Evolutionary conservation across 2,113 vertebrate species (phyloP).

Genomic region (Hystrix brachyura): DNA sequence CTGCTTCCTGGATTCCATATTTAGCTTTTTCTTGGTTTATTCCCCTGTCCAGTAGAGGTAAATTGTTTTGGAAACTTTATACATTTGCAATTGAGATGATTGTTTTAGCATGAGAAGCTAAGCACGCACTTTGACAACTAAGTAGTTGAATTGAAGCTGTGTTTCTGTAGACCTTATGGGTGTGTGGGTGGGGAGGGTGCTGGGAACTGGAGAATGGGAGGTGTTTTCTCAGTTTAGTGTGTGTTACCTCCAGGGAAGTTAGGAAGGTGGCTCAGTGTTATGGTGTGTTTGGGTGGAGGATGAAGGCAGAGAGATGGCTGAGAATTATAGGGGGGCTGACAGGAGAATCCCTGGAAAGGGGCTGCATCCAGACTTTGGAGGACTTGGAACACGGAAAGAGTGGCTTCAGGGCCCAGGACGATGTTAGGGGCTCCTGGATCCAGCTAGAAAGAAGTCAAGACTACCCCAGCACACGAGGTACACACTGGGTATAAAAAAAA

Average conservation of each 20-base stretch:
- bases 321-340: not conserved
- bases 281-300: not conserved
- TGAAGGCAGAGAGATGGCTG: not conserved
- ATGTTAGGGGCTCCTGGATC: not conserved
- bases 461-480: not conserved
- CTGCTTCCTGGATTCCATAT: conserved; percentile 44
- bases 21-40: conserved; percentile 53
- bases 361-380: not conserved
- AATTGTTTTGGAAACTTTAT: conserved; percentile 27
- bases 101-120: conserved; percentile 57
- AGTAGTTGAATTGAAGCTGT: not conserved
- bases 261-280: not conserved
- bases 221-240: not conserved
- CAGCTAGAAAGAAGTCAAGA: not conserved
- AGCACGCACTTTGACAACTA: conserved; percentile 30
- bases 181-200: not conserved
- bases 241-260: not conserved
- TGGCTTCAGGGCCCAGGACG: not conserved
- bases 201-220: not conserved
- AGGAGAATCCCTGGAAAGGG: not conserved
- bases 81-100: conserved; percentile 60
- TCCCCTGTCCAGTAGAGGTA: conserved; percentile 34
- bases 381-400: not conserved
- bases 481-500: not conserved
- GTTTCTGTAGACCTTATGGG: not conserved